Evolutionary conservation across 2,113 vertebrate genomes (phyloP).

Genomic region (Ia io): DNA sequence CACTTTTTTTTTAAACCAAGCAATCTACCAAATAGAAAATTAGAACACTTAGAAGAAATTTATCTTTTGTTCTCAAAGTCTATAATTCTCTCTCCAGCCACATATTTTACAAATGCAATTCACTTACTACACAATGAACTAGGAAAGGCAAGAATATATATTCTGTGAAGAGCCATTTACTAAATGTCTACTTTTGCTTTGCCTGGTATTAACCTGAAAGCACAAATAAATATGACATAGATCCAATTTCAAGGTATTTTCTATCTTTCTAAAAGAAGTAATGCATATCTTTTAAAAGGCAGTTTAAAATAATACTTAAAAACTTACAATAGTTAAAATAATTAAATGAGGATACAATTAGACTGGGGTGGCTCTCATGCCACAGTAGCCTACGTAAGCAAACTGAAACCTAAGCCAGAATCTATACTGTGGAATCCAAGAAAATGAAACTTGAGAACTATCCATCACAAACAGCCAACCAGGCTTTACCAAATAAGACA

Average conservation of each 20-base stretch:
- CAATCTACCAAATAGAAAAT: not conserved
- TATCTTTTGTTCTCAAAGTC: not conserved
- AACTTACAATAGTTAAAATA: not conserved
- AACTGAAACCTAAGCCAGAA: not conserved
- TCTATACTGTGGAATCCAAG: not conserved
- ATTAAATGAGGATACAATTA: not conserved
- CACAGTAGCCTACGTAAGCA: not conserved
- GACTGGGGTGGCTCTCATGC: not conserved
- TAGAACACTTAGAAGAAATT: not conserved
- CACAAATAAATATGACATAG: not conserved
- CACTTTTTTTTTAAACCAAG: not conserved
- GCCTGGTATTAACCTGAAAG: not conserved
- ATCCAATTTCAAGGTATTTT: not conserved
- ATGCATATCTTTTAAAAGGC: not conserved
- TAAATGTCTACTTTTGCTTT: not conserved
- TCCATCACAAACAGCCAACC: not conserved
- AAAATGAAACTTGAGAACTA: not conserved
- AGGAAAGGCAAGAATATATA: not conserved
- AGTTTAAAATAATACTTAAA: not conserved
- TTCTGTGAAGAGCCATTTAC: not conserved
- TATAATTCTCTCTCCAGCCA: not conserved
- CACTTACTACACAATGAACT: not conserved
- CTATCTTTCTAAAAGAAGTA: constrained; percentile 8
- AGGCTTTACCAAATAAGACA: not conserved
- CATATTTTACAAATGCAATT: not conserved